phyloP scores from a whole-genome alignment of 2,113 vertebrate genomes.

The Cephalopholis sonnerati region DNA sequence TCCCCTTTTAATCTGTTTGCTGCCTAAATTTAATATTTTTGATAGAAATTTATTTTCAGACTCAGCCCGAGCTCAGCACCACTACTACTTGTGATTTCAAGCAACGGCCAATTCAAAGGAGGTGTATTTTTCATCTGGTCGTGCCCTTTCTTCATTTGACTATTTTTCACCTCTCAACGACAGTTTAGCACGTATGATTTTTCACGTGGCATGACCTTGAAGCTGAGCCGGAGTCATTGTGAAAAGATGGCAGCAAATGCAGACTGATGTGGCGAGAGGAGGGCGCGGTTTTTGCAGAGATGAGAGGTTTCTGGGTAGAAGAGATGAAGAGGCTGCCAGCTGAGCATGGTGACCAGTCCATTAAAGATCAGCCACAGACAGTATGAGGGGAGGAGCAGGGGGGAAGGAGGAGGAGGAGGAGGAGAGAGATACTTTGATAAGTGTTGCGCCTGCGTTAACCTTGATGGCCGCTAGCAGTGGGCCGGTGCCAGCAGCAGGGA shows the following conservation, averaged over 20 bases:
- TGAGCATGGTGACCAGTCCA: conserved; percentile 88
- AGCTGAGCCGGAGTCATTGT: conserved; percentile 46
- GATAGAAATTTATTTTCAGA: not conserved
- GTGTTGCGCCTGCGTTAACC: conserved; percentile 96
- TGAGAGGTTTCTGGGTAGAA: conserved; percentile 54
- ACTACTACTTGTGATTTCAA: conserved; percentile 11
- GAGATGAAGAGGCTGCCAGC: conserved; percentile 88
- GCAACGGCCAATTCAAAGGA: conserved; percentile 12
- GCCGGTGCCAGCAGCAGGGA: conserved; percentile 78
- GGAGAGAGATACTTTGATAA: conserved; percentile 93
- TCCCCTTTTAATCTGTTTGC: not conserved
- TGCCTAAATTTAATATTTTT: not conserved
- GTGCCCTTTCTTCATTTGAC: conserved; percentile 74
- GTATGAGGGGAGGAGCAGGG: conserved; percentile 87
- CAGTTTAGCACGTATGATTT: conserved; percentile 75
- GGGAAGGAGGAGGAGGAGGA: conserved; percentile 85
- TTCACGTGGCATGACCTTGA: conserved; percentile 84
- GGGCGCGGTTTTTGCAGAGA: conserved; percentile 66
- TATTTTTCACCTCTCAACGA: conserved; percentile 81
- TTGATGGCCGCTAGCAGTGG: conserved; percentile 89
- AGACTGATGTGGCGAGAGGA: conserved; percentile 78
- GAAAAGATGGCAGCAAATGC: conserved; percentile 52
- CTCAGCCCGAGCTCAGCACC: not conserved
- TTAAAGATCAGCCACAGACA: conserved; percentile 87
- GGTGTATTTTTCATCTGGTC: conserved; percentile 58